Conservation (phyloP, 2,888 invertebrate genomes). For the Drosophila nigritarsus region DNA sequence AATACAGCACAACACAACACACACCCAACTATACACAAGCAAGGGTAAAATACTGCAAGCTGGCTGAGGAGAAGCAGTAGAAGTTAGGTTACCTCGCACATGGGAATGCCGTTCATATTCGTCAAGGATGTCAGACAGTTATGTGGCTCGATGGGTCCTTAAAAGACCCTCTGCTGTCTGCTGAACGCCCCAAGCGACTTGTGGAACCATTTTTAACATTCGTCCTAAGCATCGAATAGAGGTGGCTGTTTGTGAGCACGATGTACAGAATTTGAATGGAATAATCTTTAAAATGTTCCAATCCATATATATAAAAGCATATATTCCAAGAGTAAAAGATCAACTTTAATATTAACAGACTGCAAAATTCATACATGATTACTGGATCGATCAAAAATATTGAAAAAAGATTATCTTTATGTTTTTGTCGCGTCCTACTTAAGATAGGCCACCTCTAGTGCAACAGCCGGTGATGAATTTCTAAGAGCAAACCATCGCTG, state of each 20-base stretch:
- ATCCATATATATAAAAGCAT: too few relatives aligned
- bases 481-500: slow-evolving; percentile 24
- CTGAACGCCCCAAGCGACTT: slow-evolving; percentile 10
- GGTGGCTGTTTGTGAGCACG: not conserved
- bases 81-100: slow-evolving; percentile 2
- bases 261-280: not conserved
- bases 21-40: not conserved
- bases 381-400: not conserved
- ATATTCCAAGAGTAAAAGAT: not conserved
- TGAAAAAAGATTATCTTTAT: too few relatives aligned
- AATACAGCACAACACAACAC: not conserved
- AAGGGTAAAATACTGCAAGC: slow-evolving; percentile 1
- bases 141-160: slow-evolving; percentile 19
- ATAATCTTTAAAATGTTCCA: not conserved
- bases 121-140: slow-evolving; percentile 1
- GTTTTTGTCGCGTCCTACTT: not conserved
- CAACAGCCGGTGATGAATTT: slow-evolving; percentile 16
- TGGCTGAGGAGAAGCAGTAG: not conserved
- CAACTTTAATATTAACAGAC: not conserved
- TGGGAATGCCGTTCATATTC: slow-evolving; percentile 15
- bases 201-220: slow-evolving; percentile 56
- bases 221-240: not conserved
- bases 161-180: slow-evolving; percentile 15
- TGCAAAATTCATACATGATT: not conserved
- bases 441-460: slow-evolving; percentile 26